Percentiles rank a stretch among this genome's conserved stretches.
phyloP scores from a whole-genome alignment of 2,113 vertebrate genomes.

The Numida meleagris region DNA sequence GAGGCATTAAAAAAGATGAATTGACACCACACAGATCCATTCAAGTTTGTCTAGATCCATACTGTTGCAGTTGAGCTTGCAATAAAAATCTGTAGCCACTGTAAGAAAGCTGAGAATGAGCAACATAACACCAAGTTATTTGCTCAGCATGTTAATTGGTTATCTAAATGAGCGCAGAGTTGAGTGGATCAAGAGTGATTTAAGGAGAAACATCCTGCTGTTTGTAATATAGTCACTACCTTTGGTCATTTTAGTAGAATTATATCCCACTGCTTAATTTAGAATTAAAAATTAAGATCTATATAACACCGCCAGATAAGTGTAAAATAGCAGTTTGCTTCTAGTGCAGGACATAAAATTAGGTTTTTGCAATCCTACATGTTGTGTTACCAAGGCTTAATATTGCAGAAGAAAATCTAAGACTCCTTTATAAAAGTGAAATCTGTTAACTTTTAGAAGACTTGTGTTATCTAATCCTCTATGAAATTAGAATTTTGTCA shows the following conservation, averaged over 20 bases:
- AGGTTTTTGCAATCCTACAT: background rate
- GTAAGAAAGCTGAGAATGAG: background rate
- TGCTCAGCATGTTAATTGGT: background rate
- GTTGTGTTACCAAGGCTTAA: background rate
- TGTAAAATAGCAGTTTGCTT: background rate
- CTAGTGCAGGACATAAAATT: background rate
- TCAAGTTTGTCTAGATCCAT: background rate
- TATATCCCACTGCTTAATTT: background rate
- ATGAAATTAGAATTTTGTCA: background rate
- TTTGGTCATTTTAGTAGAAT: background rate
- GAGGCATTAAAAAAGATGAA: background rate
- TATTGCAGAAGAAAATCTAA: background rate
- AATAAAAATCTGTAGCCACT: background rate
- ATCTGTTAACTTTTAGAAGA: background rate
- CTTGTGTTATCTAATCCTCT: background rate
- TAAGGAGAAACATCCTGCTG: background rate
- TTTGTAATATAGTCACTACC: background rate
- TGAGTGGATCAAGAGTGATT: background rate
- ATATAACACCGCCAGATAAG: fast-evolving
- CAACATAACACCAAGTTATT: background rate
- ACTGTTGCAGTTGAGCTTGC: background rate
- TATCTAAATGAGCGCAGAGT: background rate
- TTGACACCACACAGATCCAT: background rate
- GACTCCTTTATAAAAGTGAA: background rate
- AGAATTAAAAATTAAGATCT: background rate